A percentile compares a stretch with the other conserved stretches of the same genome.
Evolutionary conservation across 2,888 invertebrate genomes (phyloP).

Genomic region (Gisinianus flammeolus): DNA sequence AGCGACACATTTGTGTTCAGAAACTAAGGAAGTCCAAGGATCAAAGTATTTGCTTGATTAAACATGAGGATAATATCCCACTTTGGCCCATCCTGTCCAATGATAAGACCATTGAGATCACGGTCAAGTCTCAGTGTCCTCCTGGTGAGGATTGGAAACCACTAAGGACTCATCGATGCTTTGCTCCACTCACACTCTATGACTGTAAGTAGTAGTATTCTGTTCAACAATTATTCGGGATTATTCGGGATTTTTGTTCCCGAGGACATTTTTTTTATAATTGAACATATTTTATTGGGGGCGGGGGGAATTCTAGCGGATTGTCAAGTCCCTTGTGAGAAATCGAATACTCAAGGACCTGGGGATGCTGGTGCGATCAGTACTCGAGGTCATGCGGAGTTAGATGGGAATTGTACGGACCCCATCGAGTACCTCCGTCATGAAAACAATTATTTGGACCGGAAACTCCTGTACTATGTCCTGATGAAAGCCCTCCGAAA

Average conservation of each 20-base stretch:
- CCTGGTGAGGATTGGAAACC: background rate
- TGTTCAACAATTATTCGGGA: background rate
- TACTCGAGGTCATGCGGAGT: background rate
- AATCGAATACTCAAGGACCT: background rate
- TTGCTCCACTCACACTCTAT: slow-evolving; percentile 12
- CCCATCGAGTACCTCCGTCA: slow-evolving; percentile 1
- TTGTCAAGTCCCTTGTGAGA: slow-evolving; percentile 31
- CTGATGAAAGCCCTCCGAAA: slow-evolving; percentile 7
- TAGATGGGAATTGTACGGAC: slow-evolving; percentile 33
- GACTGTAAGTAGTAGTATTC: slow-evolving; percentile 20
- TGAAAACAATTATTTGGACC: slow-evolving; percentile 32
- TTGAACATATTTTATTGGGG: background rate
- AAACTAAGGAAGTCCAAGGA: slow-evolving; percentile 15
- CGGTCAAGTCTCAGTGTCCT: slow-evolving; percentile 5
- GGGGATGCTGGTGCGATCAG: no score
- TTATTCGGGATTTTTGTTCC: no score
- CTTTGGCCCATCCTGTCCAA: slow-evolving; percentile 34
- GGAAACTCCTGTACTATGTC: slow-evolving; percentile 14
- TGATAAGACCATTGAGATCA: background rate
- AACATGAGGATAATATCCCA: slow-evolving; percentile 35
- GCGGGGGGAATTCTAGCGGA: no score
- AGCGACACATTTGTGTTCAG: slow-evolving; percentile 44
- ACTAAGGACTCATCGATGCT: background rate
- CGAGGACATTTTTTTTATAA: background rate
- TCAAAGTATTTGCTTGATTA: slow-evolving; percentile 15